phyloP scores from a whole-genome alignment of 2,113 vertebrate species.

The Himantopus leucocephalus region DNA sequence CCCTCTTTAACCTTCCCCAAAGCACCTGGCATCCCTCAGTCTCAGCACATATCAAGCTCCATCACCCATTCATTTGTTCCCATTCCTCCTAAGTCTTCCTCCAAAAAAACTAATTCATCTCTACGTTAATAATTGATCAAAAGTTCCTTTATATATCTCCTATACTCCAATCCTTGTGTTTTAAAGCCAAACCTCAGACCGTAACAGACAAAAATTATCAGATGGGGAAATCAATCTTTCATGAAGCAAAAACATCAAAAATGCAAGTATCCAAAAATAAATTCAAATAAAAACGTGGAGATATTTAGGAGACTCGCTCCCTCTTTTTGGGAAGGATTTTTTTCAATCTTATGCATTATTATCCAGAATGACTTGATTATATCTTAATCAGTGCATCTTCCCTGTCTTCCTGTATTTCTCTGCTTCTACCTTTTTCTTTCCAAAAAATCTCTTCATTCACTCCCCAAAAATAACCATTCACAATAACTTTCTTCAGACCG shows the following conservation, averaged over 20 bases:
- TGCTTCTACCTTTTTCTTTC: background rate
- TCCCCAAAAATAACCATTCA: background rate
- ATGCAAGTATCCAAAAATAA: background rate
- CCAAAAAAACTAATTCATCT: background rate
- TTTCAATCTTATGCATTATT: background rate
- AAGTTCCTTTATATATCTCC: background rate
- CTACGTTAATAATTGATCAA: background rate
- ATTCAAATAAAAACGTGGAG: background rate
- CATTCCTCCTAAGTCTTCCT: background rate
- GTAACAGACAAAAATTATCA: background rate
- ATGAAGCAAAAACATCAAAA: background rate
- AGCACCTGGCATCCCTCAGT: background rate
- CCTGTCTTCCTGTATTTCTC: background rate
- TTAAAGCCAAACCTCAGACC: background rate
- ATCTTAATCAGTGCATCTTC: background rate
- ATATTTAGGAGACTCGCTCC: background rate
- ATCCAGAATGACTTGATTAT: background rate
- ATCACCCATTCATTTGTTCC: background rate
- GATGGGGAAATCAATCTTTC: slow-evolving; percentile 2
- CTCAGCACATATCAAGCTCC: background rate
- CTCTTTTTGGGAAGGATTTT: background rate
- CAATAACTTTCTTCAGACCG: background rate
- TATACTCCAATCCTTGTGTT: background rate
- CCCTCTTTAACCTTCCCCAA: background rate
- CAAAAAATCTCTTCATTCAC: background rate